A percentile compares a stretch with the other conserved stretches of the same genome.
Conservation (phyloP, 2,797 vertebrate species). For the Graptemys geographica region DNA sequence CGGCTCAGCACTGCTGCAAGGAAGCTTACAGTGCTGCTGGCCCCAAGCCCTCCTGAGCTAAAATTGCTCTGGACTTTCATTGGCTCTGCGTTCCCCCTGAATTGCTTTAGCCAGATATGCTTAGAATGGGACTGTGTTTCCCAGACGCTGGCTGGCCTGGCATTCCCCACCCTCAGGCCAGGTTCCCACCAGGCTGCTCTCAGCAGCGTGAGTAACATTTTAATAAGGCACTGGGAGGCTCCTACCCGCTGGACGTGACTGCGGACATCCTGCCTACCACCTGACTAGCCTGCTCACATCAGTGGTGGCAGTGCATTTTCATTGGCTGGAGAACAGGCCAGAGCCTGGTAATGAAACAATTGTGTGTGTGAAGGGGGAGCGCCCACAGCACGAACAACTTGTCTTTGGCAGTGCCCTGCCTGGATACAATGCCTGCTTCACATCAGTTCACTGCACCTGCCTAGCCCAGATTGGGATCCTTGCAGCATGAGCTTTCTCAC, state of each 20-base stretch:
- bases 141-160: too few species aligned
- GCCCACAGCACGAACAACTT: fast-evolving
- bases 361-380: background rate
- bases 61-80: fast-evolving
- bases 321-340: background rate
- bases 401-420: background rate
- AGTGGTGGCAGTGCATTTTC: background rate
- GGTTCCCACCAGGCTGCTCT: background rate
- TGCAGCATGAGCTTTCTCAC: background rate
- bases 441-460: background rate
- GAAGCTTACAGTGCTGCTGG: background rate
- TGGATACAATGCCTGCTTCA: background rate
- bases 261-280: conserved; percentile 64
- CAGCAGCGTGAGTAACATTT: conserved; percentile 25
- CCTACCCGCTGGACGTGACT: conserved; percentile 63
- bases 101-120: background rate
- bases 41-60: fast-evolving
- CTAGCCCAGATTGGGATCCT: background rate
- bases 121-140: background rate
- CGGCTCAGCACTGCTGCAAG: too few species aligned
- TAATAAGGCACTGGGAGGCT: conserved; percentile 20
- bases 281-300: background rate
- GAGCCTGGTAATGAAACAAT: too few species aligned
- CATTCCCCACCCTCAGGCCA: background rate
- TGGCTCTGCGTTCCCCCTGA: background rate